Base-by-base conservation (phyloP, 2,888 invertebrate genomes). In the Xanthorhoe spadicearia region DNA sequence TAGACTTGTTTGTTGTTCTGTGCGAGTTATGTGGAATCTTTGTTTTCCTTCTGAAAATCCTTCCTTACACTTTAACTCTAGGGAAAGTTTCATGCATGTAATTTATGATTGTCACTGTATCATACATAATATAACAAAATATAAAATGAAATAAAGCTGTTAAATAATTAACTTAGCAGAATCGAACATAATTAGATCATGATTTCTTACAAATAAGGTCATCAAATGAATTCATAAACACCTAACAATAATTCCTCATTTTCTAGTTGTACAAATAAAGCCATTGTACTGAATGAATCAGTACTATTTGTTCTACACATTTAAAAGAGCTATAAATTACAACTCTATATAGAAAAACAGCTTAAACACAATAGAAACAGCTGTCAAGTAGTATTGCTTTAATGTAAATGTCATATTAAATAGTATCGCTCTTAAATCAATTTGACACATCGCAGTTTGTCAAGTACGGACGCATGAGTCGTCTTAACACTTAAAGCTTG, bases 401-500 rank as follows among this genome's bases (percentile, higher is more conserved):
- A 78, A 80, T 85, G 82, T 83, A 80, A 80, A 81, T 81, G 87
- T 87, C 87, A 86, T 72, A 77, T 79, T 75, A 68, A 73, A 74
- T 73, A 73, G 76, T 72, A 69, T 72, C 69, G 74, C 72, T 71
- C 83, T 85, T 87, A 87, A 84, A 86, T 89, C 87, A 89, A 82
- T 86, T 87, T 86, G 87, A 89, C 88, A 88, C 86, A 88, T 89
- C 80, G 74, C 73, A 76, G 77, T 75, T 77, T 77, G 75, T 78
- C 61, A 57, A 73, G 72, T 74, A 76, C 70, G 73, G 78, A 80
- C 78, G 77, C 77, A 72, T 81, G 82, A 82, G 38, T 49, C 23
- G 18, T 56, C 43, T 53, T 51, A 50, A 28, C 38, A 23, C n/a
- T 58, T 35, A 10, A 1, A 38, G 18, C 15, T 13, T 15, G 38